Base-by-base conservation (phyloP, 2,113 vertebrate species). In the Lagopus muta region DNA sequence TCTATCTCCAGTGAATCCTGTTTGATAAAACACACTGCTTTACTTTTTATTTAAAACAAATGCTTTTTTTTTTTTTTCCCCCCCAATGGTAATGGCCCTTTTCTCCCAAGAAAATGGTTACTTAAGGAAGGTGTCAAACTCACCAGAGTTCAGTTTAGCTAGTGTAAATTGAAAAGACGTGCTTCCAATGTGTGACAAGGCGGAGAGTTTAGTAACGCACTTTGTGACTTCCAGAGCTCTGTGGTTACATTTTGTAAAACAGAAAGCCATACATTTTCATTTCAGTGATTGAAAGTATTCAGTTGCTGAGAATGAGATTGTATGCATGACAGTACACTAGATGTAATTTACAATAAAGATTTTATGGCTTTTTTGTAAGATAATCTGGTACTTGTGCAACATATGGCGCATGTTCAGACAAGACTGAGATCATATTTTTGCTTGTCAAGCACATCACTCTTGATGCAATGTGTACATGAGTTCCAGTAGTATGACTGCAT, bases 11-110 rank as follows among this genome's bases (percentile, higher is more conserved):
- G 34, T 45, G 48, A 84, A 64, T 80, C 21, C 54, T 54, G 14
- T 3, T 34, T 27, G 12, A 40, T 9, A 77, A 67, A 69, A 50
- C 9, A 45, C 11, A 32, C 1, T 20, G 1, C 20, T 80, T 48
- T 80, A 5, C 52, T 70, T 25, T 47, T 38, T 5, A 36, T 50
- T 52, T 61, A 45, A 24, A n/a, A 14, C 28, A 54, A 77, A 66
- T 1, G 11, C 1, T 0, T 0, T 0, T 10, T 13, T 60, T 60
- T 10, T 15, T 10, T 13, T 60, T 60, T 10, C 9, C 24, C 24
- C 27, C 25, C 52, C 34, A 34, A 20, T 22, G n/a, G 22, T 12
- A 50, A 13, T 54, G 6, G 8, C 21, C 27, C 87, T 91, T 48
- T 92, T 82, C 16, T 60, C 24, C 13, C 12, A 66, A 28, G 11